Evolutionary conservation across 2,888 invertebrate species (phyloP).

Genomic region (Rhagophthalmus giganteus): DNA sequence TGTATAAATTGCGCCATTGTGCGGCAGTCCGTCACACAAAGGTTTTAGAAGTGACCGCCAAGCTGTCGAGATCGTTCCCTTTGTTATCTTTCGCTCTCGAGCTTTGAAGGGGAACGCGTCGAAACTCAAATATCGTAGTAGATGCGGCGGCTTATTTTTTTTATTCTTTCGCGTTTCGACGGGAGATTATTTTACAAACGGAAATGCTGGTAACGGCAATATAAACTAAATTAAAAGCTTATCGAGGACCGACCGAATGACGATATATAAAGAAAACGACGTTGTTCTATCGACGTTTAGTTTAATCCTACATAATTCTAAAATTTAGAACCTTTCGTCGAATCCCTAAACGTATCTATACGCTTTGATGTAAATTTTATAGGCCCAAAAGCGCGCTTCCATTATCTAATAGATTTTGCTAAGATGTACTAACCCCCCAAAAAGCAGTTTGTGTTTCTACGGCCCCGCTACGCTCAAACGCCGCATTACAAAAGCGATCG

Average conservation of each 20-base stretch:
- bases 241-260: no score
- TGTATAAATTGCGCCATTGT: constrained; percentile 21
- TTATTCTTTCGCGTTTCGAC: no score
- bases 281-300: constrained; percentile 6
- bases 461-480: constrained; percentile 1
- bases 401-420: constrained; percentile 22
- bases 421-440: constrained; percentile 6
- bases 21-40: constrained; percentile 16
- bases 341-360: constrained; percentile 10
- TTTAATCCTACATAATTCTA: constrained; percentile 13
- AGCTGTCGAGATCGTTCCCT: constrained; percentile 16
- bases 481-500: constrained; percentile 1
- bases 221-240: no score
- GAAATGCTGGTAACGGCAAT: no score
- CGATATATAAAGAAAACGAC: constrained; percentile 3
- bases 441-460: constrained; percentile 14
- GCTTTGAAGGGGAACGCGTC: constrained; percentile 3
- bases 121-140: background rate
- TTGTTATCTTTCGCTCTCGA: constrained; percentile 17
- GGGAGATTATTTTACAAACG: no score
- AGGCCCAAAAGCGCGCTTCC: constrained; percentile 9
- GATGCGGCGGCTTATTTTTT: no score
- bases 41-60: no score
- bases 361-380: constrained; percentile 20
- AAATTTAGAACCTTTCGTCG: constrained; percentile 14